Conservation (phyloP, 2,797 vertebrate species). For the Melopsittacus undulatus region DNA sequence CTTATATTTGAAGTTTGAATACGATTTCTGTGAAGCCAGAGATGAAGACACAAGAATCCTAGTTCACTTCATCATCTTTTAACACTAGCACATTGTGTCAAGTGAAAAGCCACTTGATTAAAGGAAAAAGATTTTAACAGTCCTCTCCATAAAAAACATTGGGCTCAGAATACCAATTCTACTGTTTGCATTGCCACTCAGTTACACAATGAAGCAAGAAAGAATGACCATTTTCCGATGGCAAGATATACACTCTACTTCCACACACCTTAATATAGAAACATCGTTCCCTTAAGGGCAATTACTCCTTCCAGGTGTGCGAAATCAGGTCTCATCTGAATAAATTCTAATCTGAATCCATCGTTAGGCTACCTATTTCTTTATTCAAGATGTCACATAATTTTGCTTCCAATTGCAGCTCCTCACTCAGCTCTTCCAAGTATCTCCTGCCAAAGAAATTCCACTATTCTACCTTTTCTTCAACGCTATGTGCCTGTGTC, state of each 20-base stretch:
- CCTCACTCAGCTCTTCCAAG: not conserved
- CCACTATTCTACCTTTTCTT: not conserved
- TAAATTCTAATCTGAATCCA: not conserved
- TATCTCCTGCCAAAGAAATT: not conserved
- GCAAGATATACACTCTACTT: not conserved
- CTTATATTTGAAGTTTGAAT: not conserved
- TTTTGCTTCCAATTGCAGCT: not conserved
- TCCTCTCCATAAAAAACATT: not conserved
- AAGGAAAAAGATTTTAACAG: not conserved
- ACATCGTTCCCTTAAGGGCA: not conserved
- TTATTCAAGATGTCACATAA: not conserved
- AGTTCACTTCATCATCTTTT: not conserved
- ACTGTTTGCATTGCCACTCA: not conserved
- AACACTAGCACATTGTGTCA: not conserved
- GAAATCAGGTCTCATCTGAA: not conserved
- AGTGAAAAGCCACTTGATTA: not conserved
- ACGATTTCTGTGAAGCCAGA: not conserved
- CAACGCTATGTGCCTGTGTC: rapidly evolving
- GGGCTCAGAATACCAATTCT: not conserved
- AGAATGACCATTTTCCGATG: not conserved
- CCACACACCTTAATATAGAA: not conserved
- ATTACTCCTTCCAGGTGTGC: not conserved
- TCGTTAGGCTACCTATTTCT: not conserved
- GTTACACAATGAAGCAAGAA: not conserved
- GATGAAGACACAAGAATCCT: not conserved